Percentiles rank a stretch among this genome's conserved stretches.
Conservation (phyloP, 2,113 vertebrate genomes). For the Chaetorhynchus papuensis region DNA sequence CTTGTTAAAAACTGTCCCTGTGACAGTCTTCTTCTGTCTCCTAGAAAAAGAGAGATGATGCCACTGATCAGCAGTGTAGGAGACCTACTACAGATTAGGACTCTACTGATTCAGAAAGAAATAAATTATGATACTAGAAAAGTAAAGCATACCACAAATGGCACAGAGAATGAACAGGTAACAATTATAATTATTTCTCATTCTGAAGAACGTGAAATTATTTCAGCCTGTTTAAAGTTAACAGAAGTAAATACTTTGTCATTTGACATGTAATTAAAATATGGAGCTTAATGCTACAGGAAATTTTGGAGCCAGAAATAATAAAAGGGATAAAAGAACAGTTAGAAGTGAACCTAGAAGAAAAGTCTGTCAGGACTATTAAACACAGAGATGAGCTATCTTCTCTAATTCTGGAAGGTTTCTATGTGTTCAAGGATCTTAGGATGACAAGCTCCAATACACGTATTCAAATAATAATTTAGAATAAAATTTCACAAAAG, state of each 20-base stretch:
- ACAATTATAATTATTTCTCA: neutral
- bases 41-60: neutral
- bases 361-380: neutral
- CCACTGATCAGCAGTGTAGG: neutral
- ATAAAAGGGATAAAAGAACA: neutral
- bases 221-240: neutral
- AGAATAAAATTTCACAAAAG: neutral
- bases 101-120: neutral
- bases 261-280: neutral
- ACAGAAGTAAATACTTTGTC: neutral
- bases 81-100: neutral
- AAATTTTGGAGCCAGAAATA: neutral
- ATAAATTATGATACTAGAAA: neutral
- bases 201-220: neutral
- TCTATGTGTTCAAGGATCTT: neutral
- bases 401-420: neutral
- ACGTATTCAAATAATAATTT: neutral
- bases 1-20: neutral
- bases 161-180: neutral
- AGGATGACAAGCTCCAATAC: neutral
- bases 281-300: neutral
- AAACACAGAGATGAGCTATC: neutral
- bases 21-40: neutral
- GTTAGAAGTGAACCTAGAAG: neutral
- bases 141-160: neutral